Evolutionary conservation across 2,113 vertebrate species (phyloP), one percentile per base, ranked within the genome.

Genomic region (Asarcornis scutulata): DNA sequence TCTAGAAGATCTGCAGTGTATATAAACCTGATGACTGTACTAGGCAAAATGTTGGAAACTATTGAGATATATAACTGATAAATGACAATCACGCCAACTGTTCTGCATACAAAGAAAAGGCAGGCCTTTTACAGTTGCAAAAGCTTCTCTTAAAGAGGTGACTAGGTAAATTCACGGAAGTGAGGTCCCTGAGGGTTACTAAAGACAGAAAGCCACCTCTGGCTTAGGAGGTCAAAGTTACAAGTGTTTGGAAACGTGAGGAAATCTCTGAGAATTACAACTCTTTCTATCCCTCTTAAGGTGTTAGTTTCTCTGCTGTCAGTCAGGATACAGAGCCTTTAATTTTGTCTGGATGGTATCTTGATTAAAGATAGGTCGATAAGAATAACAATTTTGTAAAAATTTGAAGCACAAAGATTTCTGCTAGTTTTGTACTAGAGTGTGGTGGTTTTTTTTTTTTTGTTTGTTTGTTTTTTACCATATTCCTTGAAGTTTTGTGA

Each of bases 311-410:
- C 44, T 79, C 26, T 89, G 67, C 71, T 89, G 48, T 71, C 56
- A 36, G 38, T 77, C 46, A 67, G 67, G 36, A 58, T 80, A 32
- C 27, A 38, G 58, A 88, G 34, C 34, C 31, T 88, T 79, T 73
- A 50, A 13, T 87, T 89, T 85, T 88, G 13, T 48, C 21, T 83
- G 34, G 29, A 76, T 1, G 0, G 84, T 46, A 25, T 60, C 38
- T 89, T 2, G 3, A 2, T 69, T 69, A 53, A 32, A 84, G 27
- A 31, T 62, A 44, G 0, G 0, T 73, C 29, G 7, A 53, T 82
- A 79, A 88, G 50, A 72, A 53, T 67, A 78, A 46, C 4, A 64
- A 36, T 13, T 48, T 27, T 5, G 4, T 63, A 63, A 59, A 9
- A 17, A 46, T 77, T 20, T 38, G 42, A 55, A 15, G 31, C 75